These are phyloP conservation scores for Struthio camelus DNA, from an alignment of 2,113 vertebrate genomes.

Conservation along the genomic window DNA sequence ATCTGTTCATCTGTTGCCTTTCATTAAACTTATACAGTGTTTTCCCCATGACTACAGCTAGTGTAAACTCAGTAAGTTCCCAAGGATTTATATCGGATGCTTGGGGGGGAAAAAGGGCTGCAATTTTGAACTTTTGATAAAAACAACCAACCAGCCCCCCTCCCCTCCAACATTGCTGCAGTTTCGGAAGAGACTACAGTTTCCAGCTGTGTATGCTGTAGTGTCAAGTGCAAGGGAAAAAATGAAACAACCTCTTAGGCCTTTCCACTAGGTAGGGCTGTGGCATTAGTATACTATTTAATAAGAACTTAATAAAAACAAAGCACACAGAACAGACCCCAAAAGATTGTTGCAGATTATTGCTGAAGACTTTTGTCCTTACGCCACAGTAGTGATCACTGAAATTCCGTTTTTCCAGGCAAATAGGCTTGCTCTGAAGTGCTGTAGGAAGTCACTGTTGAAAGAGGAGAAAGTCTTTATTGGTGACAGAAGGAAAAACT, in stretches of 20 bases:
- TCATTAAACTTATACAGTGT: background rate
- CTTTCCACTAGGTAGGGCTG: background rate
- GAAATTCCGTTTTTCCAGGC: background rate
- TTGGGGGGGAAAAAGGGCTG: background rate
- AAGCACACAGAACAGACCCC: accelerated
- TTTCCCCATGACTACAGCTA: background rate
- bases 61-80: background rate
- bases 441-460: background rate
- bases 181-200: background rate
- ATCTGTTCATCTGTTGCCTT: background rate
- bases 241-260: background rate
- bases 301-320: background rate
- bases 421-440: background rate
- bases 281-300: background rate
- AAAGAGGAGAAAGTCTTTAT: background rate
- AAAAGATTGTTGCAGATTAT: background rate
- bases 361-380: background rate
- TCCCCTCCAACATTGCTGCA: background rate
- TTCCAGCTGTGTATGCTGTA: background rate
- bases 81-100: background rate
- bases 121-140: background rate
- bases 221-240: background rate
- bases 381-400: accelerated
- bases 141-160: accelerated
- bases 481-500: background rate